A percentile compares a stretch with the other conserved stretches of the same genome.
Conservation (phyloP, 2,888 invertebrate genomes). For the Cephus sareptanus region DNA sequence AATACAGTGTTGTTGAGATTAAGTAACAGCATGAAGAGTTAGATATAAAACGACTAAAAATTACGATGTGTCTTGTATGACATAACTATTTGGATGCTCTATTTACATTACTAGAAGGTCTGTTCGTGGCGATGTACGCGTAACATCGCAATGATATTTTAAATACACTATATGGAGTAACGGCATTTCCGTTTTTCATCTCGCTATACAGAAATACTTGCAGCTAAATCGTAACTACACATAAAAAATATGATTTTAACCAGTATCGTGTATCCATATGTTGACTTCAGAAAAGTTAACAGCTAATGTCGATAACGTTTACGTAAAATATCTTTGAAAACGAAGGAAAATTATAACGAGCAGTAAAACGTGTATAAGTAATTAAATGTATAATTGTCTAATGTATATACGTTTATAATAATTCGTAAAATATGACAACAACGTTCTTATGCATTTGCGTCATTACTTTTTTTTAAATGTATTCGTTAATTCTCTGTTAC, state of each 20-base stretch:
- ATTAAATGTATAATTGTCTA: background rate
- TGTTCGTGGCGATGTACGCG: background rate
- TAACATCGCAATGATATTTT: background rate
- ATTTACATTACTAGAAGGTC: background rate
- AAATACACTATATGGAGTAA: background rate
- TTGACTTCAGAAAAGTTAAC: background rate
- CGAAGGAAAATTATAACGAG: background rate
- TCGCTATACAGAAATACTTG: background rate
- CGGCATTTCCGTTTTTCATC: background rate
- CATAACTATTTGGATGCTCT: slow-evolving; percentile 1
- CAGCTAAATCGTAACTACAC: background rate
- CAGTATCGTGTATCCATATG: background rate
- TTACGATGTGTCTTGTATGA: background rate
- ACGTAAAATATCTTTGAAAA: background rate
- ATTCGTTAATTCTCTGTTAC: background rate
- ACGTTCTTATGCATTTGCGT: background rate
- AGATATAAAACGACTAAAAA: background rate
- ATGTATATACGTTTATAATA: background rate
- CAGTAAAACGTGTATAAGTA: background rate
- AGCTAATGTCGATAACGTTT: background rate
- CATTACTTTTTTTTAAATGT: background rate
- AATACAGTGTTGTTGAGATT: background rate
- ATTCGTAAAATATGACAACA: background rate
- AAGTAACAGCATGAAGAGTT: background rate
- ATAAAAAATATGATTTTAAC: background rate